phyloP scores from a whole-genome alignment of 2,888 invertebrate genomes.

The Halictus quadricinctus region DNA sequence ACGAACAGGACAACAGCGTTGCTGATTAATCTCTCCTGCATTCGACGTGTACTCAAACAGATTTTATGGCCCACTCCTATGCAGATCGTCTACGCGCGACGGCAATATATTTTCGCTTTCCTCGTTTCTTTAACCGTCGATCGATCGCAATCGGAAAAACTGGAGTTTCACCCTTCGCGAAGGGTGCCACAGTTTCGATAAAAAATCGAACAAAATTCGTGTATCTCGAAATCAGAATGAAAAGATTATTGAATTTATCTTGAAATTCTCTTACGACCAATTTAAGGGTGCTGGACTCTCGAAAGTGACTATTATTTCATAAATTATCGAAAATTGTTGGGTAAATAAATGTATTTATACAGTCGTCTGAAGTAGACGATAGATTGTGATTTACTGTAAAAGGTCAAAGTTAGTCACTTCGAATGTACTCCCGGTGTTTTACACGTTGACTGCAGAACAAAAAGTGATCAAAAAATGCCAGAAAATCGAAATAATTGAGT shows the following conservation, averaged over 20 bases:
- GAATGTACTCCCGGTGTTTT: not conserved
- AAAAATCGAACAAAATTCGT: not conserved
- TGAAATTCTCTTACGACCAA: not conserved
- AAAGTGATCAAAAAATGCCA: not conserved
- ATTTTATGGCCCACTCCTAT: slow-evolving; percentile 76
- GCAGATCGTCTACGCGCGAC: slow-evolving; percentile 47
- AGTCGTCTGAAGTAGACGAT: not conserved
- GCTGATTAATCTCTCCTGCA: slow-evolving; percentile 62
- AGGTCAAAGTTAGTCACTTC: not conserved
- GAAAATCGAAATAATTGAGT: not conserved
- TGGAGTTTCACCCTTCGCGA: too few species aligned
- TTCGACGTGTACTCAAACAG: slow-evolving; percentile 55
- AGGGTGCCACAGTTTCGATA: not conserved
- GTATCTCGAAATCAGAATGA: not conserved
- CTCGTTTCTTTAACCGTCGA: not conserved
- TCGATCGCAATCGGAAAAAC: not conserved
- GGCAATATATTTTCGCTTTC: not conserved
- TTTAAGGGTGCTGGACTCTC: not conserved
- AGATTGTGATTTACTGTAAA: not conserved
- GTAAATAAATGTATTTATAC: not conserved
- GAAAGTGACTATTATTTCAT: not conserved
- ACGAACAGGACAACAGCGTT: slow-evolving; percentile 29
- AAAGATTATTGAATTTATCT: not conserved
- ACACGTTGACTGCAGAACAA: not conserved
- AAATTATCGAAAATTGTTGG: not conserved